A percentile compares a stretch with the other conserved stretches of the same genome.
These are phyloP conservation scores for Cavia porcellus DNA, from an alignment of 2,113 vertebrate genomes.

Conservation along the genomic window DNA sequence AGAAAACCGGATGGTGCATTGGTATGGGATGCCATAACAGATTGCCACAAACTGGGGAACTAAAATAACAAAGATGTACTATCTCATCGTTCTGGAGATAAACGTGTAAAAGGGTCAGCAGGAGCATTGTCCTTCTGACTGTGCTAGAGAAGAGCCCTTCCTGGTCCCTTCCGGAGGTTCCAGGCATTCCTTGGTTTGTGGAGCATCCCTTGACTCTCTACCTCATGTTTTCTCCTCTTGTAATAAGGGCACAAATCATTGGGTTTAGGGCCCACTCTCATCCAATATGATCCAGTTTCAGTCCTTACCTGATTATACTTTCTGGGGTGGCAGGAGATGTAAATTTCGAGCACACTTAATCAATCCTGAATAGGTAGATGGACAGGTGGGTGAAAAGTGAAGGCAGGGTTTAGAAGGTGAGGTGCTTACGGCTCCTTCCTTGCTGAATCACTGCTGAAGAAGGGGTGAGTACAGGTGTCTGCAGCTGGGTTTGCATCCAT, in stretches of 20 bases:
- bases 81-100: background rate
- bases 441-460: background rate
- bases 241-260: background rate
- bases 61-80: background rate
- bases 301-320: background rate
- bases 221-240: background rate
- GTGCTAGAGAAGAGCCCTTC: background rate
- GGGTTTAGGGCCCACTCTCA: background rate
- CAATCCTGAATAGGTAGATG: no score
- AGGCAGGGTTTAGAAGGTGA: accelerated
- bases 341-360: background rate
- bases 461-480: no score
- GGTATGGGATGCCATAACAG: background rate
- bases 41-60: background rate
- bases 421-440: background rate
- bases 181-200: background rate
- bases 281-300: background rate
- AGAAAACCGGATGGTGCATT: background rate
- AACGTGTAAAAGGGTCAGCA: background rate
- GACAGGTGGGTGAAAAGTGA: background rate
- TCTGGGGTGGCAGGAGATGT: background rate
- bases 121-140: background rate
- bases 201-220: background rate
- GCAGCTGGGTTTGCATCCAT: background rate
- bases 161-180: background rate